These are phyloP conservation scores for Sminthopsis crassicaudata DNA, from an alignment of 2,113 vertebrate species.

Conservation along the genomic window DNA sequence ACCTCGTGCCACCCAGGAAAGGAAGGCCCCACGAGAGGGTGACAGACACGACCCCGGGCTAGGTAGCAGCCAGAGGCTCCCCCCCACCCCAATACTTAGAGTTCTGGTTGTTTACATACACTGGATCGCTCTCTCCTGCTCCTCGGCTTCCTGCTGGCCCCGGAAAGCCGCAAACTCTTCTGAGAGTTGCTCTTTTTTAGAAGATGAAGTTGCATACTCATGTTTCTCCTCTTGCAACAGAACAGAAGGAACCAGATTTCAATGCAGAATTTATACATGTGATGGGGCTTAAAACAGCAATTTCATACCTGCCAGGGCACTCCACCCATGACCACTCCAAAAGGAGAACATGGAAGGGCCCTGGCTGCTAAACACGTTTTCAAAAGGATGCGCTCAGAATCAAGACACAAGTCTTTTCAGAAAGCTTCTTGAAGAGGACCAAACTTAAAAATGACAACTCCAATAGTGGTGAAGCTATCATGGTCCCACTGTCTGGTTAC, in stretches of 20 bases:
- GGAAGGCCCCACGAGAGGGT: neutral
- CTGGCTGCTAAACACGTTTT: conserved; percentile 5
- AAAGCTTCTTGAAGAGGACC: conserved; percentile 38
- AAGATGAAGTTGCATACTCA: conserved; percentile 62
- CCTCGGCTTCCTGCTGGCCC: conserved; percentile 90
- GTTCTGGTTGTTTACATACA: conserved; percentile 79
- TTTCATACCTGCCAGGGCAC: conserved; percentile 19
- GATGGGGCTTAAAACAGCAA: conserved; percentile 46
- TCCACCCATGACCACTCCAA: conserved; percentile 22
- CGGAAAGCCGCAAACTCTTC: conserved; percentile 94
- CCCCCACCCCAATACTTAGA: neutral
- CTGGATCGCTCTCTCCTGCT: conserved; percentile 87
- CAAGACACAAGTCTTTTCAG: neutral
- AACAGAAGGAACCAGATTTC: conserved; percentile 68
- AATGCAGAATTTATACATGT: conserved; percentile 49
- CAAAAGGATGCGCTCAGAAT: conserved; percentile 31
- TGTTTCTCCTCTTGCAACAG: conserved; percentile 82
- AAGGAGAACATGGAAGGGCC: conserved; percentile 27
- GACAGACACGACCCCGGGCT: neutral
- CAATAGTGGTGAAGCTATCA: neutral
- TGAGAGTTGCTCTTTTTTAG: conserved; percentile 85
- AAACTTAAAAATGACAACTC: conserved; percentile 14
- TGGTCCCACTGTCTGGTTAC: neutral
- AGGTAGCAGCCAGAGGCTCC: neutral
- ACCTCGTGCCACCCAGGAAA: neutral